Evolutionary conservation across 2,888 invertebrate genomes (phyloP).

Genomic region (Melipona beecheii): DNA sequence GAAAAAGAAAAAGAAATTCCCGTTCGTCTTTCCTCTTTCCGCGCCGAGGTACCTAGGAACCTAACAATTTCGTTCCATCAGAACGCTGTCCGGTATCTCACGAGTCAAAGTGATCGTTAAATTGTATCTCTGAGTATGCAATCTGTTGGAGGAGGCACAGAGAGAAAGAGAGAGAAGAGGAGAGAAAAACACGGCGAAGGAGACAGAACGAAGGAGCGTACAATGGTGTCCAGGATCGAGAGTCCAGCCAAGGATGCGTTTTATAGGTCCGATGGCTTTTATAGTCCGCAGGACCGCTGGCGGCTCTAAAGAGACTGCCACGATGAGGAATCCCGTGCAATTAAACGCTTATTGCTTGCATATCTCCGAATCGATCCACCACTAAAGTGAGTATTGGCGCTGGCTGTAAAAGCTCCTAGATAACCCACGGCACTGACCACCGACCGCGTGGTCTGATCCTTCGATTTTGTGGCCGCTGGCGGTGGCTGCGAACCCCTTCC

Average conservation of each 20-base stretch:
- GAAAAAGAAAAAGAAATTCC: too few species aligned
- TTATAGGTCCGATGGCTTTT: conserved; percentile 84
- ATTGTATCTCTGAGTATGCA: conserved; percentile 59
- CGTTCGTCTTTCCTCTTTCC: background rate
- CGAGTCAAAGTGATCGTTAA: conserved; percentile 60
- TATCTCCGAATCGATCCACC: conserved; percentile 84
- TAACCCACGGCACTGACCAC: conserved; percentile 74
- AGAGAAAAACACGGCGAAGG: conserved; percentile 37
- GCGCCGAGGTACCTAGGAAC: conserved; percentile 5
- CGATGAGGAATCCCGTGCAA: conserved; percentile 84
- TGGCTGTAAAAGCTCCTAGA: conserved; percentile 82
- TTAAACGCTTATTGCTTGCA: conserved; percentile 84
- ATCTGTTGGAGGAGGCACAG: conserved; percentile 25
- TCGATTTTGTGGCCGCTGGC: conserved; percentile 50
- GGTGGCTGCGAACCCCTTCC: conserved; percentile 39
- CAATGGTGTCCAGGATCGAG: conserved; percentile 81
- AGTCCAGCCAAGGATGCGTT: conserved; percentile 83
- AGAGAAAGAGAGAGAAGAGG: background rate
- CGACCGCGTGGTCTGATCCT: conserved; percentile 59
- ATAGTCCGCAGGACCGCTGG: conserved; percentile 80
- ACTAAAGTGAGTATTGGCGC: conserved; percentile 82
- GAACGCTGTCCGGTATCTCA: conserved; percentile 42
- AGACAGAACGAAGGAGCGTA: conserved; percentile 73
- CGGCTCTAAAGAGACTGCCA: conserved; percentile 78
- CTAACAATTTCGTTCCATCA: conserved; percentile 53